A percentile compares a stretch with the other conserved stretches of the same genome.
These are phyloP conservation scores for Metalampra italica DNA, from an alignment of 2,888 invertebrate genomes.

Conservation along the genomic window DNA sequence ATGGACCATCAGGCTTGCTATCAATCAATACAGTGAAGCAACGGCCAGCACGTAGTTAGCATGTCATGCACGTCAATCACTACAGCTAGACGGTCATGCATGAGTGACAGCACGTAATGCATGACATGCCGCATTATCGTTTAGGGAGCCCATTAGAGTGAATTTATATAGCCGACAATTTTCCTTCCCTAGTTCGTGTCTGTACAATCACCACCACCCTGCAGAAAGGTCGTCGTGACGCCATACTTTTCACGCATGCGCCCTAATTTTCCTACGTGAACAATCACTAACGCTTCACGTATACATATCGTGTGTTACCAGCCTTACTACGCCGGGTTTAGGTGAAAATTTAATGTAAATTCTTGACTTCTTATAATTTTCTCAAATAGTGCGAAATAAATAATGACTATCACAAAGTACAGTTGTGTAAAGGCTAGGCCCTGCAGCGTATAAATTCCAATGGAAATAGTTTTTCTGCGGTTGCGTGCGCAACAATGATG, in stretches of 20 bases:
- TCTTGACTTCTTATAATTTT: background rate
- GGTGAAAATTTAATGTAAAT: background rate
- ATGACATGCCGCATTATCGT: no score
- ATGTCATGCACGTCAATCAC: no score
- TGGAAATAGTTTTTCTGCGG: background rate
- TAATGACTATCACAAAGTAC: no score
- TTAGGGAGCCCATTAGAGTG: no score
- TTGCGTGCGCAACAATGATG: conserved; percentile 44
- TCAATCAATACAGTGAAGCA: no score
- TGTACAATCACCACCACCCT: conserved; percentile 48
- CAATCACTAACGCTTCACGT: conserved; percentile 57
- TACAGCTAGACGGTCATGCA: no score
- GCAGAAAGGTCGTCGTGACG: conserved; percentile 55
- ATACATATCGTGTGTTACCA: conserved; percentile 26
- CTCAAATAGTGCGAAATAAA: no score
- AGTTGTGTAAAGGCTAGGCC: background rate
- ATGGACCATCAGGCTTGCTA: no score
- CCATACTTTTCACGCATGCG: conserved; percentile 74
- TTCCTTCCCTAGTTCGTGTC: conserved; percentile 32
- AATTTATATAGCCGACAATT: no score
- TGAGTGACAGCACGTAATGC: no score
- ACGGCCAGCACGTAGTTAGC: no score
- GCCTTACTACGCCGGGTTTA: background rate
- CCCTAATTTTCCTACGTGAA: conserved; percentile 41
- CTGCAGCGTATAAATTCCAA: no score